A percentile compares a stretch with the other conserved stretches of the same genome.
Conservation (phyloP, 1,140 invertebrate genomes). For the Wiebesia pumilae region DNA sequence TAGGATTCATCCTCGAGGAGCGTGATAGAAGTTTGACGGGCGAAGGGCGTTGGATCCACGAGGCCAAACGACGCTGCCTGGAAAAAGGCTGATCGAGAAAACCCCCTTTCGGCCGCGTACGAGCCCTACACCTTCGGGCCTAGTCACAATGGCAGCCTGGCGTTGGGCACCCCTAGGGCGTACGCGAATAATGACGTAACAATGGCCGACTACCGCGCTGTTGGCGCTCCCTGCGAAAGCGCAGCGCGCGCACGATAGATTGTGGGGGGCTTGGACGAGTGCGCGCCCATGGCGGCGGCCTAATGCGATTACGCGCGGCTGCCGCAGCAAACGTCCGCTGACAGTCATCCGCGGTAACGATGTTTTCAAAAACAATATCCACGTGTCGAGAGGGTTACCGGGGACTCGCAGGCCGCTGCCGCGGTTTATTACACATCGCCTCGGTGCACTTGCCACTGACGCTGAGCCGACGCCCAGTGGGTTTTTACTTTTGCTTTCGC, state of each 20-base stretch:
- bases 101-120: neutral
- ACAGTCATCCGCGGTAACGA: slow-evolving; percentile 75
- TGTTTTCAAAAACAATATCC: slow-evolving; percentile 76
- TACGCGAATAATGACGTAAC: slow-evolving; percentile 74
- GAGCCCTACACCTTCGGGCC: neutral
- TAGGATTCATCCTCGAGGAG: no score
- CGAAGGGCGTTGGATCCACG: neutral
- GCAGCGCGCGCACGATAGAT: slow-evolving; percentile 69
- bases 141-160: slow-evolving; percentile 42
- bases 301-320: slow-evolving; percentile 72
- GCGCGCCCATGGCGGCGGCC: slow-evolving; percentile 37
- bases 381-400: slow-evolving; percentile 60
- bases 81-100: slow-evolving; percentile 3
- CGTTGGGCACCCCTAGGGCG: slow-evolving; percentile 52
- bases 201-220: slow-evolving; percentile 68
- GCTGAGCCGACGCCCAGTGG: neutral
- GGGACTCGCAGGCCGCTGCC: slow-evolving; percentile 43
- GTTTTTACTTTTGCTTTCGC: neutral
- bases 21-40: neutral
- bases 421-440: slow-evolving; percentile 23
- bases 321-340: slow-evolving; percentile 66
- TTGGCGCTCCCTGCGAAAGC: slow-evolving; percentile 57
- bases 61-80: neutral
- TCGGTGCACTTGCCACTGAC: neutral
- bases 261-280: slow-evolving; percentile 54